Evolutionary conservation across 2,113 vertebrate genomes (phyloP), one percentile per base, ranked within the genome.

Genomic region (Colaptes auratus): DNA sequence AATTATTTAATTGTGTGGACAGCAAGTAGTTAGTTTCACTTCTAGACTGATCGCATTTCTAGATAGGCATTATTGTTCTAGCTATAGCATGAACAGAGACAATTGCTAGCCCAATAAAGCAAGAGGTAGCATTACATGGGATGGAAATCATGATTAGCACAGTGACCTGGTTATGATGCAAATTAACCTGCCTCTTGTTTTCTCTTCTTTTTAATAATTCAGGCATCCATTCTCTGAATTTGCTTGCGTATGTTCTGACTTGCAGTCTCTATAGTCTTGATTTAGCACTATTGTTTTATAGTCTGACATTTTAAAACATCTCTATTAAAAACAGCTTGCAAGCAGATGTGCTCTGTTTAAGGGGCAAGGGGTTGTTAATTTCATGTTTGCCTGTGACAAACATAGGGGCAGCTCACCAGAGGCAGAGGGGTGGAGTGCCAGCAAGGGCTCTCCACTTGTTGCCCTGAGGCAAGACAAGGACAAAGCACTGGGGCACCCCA

Each of bases 1-100:
- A 98, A 99, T 99, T 98, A 98, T 99, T 97, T 99, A 99, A 99
- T 98, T 97, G 90, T 94, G 96, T 97, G 97, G 98, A 98, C 96
- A 98, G 97, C 97, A 96, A 97, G 98, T 98, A 98, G 98, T 98
- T 98, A 99, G 98, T 97, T 98, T 98, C 97, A 96, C 97, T 98
- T 97, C 97, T 97, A 95, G 97, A 92, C 97, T 67, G 97, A 98
- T 99, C 98, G 97, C 92, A 95, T 99, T 99, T 99, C 98, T 98
- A 97, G 96, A 97, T 97, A 95, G 95, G 86, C 97, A 97, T 98
- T 98, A 98, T 98, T 98, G 96, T 98, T 97, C 95, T 91, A 88
- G 89, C 95, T 93, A 86, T 96, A 96, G 91, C 95, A 96, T 95
- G 96, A 98, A 98, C 97, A 98, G 97, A 98, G 98, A 98, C 98